Conservation (phyloP, 1,140 invertebrate genomes). For the Eubasilissa regina region DNA sequence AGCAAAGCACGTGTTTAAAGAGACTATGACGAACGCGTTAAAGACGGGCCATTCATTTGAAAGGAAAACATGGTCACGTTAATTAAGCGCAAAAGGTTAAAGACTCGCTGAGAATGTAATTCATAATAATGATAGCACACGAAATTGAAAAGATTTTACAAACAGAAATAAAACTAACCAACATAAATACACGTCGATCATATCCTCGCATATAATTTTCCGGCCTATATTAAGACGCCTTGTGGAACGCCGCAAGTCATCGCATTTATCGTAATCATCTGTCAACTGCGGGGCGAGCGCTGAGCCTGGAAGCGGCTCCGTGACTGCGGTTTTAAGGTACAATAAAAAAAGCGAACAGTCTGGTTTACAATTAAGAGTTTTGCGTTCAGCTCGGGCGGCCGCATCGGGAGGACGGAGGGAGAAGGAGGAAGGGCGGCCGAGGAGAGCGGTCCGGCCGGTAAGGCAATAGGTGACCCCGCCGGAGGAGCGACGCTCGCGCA, state of each 20-base stretch:
- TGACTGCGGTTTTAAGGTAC: constrained; percentile 37
- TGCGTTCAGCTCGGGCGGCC: constrained; percentile 11
- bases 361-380: constrained; percentile 36
- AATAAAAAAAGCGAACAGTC: constrained; percentile 38
- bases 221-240: too few relatives aligned
- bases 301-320: constrained; percentile 7
- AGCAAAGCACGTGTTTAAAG: not conserved
- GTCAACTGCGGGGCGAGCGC: not conserved
- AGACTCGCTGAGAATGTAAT: not conserved
- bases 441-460: constrained; percentile 3
- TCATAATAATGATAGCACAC: too few relatives aligned
- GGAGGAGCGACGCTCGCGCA: not conserved
- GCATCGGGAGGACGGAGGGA: not conserved
- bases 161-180: too few relatives aligned
- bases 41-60: constrained; percentile 3
- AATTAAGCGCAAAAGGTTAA: not conserved
- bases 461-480: not conserved
- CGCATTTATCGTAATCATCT: not conserved
- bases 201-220: too few relatives aligned
- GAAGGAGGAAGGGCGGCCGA: not conserved
- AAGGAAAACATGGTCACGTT: not conserved
- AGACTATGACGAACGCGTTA: constrained; percentile 28
- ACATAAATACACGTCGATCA: too few relatives aligned
- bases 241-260: too few relatives aligned
- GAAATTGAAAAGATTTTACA: too few relatives aligned